Evolutionary conservation across 2,113 vertebrate genomes (phyloP).

Genomic region (Erythrocercus mccallii): DNA sequence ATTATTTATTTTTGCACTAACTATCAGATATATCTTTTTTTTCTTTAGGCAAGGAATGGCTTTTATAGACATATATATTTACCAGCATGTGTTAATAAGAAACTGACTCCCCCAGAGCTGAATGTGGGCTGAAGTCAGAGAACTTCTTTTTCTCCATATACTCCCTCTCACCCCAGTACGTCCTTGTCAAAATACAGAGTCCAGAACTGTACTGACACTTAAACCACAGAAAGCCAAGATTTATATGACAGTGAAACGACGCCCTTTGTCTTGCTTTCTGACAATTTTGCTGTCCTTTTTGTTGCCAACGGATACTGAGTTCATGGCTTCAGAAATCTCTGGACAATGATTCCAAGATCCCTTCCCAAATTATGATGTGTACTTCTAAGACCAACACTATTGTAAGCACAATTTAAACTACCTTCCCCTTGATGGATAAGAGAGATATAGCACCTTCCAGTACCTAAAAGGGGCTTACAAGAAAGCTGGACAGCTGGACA

Average conservation of each 20-base stretch:
- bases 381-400: background rate
- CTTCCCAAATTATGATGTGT: background rate
- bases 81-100: background rate
- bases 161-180: rapidly evolving
- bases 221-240: background rate
- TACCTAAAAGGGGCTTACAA: background rate
- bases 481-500: background rate
- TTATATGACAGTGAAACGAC: rapidly evolving
- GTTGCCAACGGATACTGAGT: background rate
- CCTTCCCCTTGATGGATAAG: background rate
- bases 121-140: background rate
- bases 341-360: background rate
- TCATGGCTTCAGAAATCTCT: background rate
- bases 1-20: background rate
- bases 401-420: background rate
- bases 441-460: background rate
- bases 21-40: background rate
- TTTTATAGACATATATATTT: background rate
- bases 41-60: background rate
- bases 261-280: background rate
- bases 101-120: background rate
- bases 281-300: background rate
- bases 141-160: background rate
- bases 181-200: background rate
- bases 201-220: background rate